Base-by-base conservation (phyloP, 1,140 invertebrate species). In the Tachypleus tridentatus region DNA sequence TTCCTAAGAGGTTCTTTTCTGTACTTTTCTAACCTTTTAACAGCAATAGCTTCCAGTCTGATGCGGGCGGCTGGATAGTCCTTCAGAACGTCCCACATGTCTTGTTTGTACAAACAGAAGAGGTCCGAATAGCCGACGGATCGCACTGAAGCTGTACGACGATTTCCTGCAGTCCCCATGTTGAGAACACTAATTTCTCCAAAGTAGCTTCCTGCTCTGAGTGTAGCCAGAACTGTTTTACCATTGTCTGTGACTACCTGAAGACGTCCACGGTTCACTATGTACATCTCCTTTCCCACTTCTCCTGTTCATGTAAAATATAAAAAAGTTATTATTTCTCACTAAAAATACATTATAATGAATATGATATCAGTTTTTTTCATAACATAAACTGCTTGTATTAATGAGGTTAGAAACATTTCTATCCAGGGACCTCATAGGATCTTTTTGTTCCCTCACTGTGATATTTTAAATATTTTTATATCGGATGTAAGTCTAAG, bases 101-200 rank as follows among this genome's bases (percentile, higher is more conserved):
- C 96, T 52, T 73, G 66, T 84, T 99, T 99, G 75, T 91, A 94
- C 61, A 99, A 85, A 72, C 97, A 94, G 81, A 98, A 99, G 65
- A 99, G 83, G 80, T 98, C 95, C 73, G 93, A 97, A 81, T 98
- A 99, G 67, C 96, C 95, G 58, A 98, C 95, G 52, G 94, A 98
- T 69, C 93, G 83, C 65, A 98, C 95, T 70, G 90, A 93, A 65
- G 94, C 94, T 77, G 94, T 97, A 77, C 93, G 84, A 76, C 94
- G 84, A 82, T 98, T 98, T 75, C 95, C 95, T 86, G 93, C 93
- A 76, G 93, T 97, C 79, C 95, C 95, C 93, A 98, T 98, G 84
- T 98, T 98, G 77, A 98, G 86, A 81, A 98, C 97, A 82, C 91
- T 95, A 81, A 99, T 98, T 84, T 99, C 97, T 71, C 97, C 97